These are phyloP conservation scores for Montifringilla adamsi DNA, from an alignment of 2,113 vertebrate species.

Conservation along the genomic window DNA sequence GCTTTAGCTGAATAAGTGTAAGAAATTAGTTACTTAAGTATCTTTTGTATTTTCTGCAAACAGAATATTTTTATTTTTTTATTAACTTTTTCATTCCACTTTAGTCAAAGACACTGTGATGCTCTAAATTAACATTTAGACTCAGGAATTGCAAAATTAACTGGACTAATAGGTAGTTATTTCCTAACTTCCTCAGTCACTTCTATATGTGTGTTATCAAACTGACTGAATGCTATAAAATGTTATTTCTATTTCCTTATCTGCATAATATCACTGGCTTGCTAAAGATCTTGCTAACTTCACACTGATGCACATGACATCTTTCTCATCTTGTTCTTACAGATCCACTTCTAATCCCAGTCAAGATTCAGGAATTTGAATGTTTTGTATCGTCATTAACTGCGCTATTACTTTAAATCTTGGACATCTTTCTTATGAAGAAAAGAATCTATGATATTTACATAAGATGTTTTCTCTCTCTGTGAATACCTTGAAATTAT, in stretches of 20 bases:
- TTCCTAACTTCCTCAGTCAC: background rate
- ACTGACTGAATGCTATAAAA: background rate
- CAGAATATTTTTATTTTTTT: background rate
- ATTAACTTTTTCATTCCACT: background rate
- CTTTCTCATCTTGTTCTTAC: background rate
- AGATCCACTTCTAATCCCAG: background rate
- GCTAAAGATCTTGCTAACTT: background rate
- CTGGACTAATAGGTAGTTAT: background rate
- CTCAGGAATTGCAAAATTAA: background rate
- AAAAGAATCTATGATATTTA: background rate
- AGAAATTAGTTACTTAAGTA: background rate
- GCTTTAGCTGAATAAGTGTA: background rate
- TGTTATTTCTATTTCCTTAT: background rate
- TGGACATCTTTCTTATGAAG: background rate
- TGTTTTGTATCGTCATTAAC: background rate
- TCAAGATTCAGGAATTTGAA: background rate
- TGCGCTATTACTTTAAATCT: background rate
- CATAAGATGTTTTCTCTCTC: background rate
- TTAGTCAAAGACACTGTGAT: background rate
- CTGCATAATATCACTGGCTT: background rate
- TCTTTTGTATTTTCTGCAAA: background rate
- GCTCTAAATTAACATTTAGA: background rate
- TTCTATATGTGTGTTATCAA: background rate
- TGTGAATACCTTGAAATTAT: background rate
- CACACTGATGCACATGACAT: background rate